Conservation (phyloP, 2,888 invertebrate genomes). For the Thymelicus acteon region DNA sequence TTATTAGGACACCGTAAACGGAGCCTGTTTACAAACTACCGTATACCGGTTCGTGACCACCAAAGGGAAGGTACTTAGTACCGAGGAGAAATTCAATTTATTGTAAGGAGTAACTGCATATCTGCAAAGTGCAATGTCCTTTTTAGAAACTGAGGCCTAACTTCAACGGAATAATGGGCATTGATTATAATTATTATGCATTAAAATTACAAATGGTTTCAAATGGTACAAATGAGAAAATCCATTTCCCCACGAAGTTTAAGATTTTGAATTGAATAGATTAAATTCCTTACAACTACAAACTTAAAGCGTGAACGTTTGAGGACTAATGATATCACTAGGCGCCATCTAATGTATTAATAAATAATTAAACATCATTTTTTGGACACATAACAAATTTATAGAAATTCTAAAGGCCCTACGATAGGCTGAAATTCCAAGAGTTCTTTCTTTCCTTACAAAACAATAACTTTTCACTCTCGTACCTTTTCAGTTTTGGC, state of each 20-base stretch:
- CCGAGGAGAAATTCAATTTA: slow-evolving; percentile 36
- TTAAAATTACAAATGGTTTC: background rate
- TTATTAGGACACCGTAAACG: slow-evolving; percentile 15
- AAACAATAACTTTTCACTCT: slow-evolving; percentile 8
- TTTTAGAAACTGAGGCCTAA: background rate
- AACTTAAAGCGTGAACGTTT: no score
- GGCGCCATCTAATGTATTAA: no score
- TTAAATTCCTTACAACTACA: no score
- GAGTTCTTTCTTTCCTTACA: background rate
- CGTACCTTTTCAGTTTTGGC: slow-evolving; percentile 19
- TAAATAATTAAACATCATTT: no score
- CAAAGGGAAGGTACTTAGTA: slow-evolving; percentile 27
- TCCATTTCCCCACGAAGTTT: no score
- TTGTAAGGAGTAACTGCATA: background rate
- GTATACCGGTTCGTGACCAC: slow-evolving; percentile 30
- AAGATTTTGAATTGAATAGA: no score
- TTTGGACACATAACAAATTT: no score
- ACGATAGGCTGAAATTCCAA: background rate
- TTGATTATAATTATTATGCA: background rate
- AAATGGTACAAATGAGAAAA: no score
- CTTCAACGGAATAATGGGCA: background rate
- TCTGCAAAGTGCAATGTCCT: background rate
- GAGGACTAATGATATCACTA: no score
- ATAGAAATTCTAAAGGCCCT: background rate
- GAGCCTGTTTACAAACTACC: slow-evolving; percentile 33